Percentiles rank a stretch among this genome's conserved stretches.
phyloP scores from a whole-genome alignment of 2,113 vertebrate genomes.

The Isurus oxyrinchus region DNA sequence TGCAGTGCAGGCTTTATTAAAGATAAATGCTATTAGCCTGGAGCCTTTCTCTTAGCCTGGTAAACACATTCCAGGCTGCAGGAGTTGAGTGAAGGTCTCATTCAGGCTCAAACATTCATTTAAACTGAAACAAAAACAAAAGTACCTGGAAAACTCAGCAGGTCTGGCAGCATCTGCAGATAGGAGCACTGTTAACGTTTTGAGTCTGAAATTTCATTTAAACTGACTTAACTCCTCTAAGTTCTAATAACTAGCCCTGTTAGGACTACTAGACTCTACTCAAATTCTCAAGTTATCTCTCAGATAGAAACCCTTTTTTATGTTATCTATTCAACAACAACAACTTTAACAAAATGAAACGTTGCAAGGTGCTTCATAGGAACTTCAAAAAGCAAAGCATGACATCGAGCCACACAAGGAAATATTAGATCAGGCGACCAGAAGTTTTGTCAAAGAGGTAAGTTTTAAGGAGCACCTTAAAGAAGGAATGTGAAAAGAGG shows the following conservation, averaged over 20 bases:
- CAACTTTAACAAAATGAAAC: neutral
- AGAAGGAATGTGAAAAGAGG: too few species aligned
- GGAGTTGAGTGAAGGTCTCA: neutral
- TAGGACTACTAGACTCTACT: neutral
- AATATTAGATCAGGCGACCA: neutral
- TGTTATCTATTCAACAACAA: neutral
- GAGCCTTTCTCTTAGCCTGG: neutral
- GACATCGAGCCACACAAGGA: neutral
- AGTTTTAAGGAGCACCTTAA: too few species aligned
- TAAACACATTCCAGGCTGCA: constrained; percentile 7
- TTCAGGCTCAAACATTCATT: neutral
- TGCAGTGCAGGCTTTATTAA: neutral
- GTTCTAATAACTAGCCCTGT: neutral
- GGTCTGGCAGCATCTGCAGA: too few species aligned
- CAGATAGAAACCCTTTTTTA: neutral
- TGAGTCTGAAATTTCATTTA: neutral
- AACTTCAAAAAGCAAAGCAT: neutral
- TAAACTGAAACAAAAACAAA: neutral
- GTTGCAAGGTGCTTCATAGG: neutral
- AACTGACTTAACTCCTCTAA: neutral
- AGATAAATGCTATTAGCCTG: neutral
- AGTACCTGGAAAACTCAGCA: too few species aligned
- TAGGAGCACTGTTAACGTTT: too few species aligned
- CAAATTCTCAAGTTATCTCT: neutral
- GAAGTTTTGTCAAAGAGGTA: too few species aligned